Conservation (phyloP, 2,888 invertebrate genomes). For the Drosophila monieri region DNA sequence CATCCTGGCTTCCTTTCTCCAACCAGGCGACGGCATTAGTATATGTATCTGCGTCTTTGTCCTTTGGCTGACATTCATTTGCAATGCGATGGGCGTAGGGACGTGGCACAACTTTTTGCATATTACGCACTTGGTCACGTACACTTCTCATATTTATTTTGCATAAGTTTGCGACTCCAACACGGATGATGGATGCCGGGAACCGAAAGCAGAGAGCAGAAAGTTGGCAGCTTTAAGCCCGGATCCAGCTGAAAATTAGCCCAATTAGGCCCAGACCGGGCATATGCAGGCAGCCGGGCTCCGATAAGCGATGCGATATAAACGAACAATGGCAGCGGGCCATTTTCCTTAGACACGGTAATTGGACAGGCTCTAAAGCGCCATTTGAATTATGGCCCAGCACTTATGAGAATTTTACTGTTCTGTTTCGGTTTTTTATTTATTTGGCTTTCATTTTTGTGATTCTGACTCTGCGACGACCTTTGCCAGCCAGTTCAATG, state of each 20-base stretch:
- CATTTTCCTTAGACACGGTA: conserved; percentile 62
- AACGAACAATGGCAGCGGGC: conserved; percentile 39
- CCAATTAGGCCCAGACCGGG: conserved; percentile 56
- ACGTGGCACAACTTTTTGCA: conserved; percentile 66
- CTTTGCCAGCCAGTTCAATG: conserved; percentile 75
- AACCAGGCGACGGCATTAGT: not conserved
- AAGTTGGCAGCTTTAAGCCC: conserved; percentile 41
- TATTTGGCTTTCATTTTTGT: conserved; percentile 66
- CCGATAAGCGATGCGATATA: conserved; percentile 28
- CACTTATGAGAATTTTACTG: conserved; percentile 68
- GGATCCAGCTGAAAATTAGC: conserved; percentile 60
- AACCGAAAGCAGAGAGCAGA: conserved; percentile 8
- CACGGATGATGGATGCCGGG: conserved; percentile 9
- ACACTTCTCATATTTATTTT: conserved; percentile 70
- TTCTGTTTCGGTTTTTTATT: conserved; percentile 50
- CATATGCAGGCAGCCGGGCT: conserved; percentile 36
- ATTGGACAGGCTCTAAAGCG: conserved; percentile 49
- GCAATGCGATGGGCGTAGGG: conserved; percentile 70
- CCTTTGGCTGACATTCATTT: conserved; percentile 78
- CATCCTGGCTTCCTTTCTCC: conserved; percentile 3
- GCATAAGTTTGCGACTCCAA: conserved; percentile 61
- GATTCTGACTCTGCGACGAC: conserved; percentile 39
- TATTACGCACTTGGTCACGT: conserved; percentile 80
- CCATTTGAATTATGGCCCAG: conserved; percentile 62
- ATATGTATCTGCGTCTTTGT: conserved; percentile 44